Conservation (phyloP, 2,888 invertebrate species). For the Clivina fossor region DNA sequence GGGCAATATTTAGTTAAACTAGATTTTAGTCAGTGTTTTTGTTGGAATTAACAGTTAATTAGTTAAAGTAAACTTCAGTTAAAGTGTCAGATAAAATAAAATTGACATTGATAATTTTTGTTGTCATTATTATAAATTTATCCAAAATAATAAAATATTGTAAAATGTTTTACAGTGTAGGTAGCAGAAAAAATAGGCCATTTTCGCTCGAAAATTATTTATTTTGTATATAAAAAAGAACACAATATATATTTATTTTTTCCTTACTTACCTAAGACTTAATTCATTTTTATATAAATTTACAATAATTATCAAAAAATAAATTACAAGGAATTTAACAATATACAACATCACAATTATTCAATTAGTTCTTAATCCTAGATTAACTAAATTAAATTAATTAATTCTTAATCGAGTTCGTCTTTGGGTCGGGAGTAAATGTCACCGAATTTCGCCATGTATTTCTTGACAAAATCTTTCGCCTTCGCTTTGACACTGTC, state of each 20-base stretch:
- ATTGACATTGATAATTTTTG: too few species aligned
- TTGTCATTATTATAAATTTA: too few species aligned
- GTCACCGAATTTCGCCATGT: slow-evolving; percentile 92
- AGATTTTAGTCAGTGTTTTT: too few species aligned
- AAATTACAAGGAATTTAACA: slow-evolving; percentile 17
- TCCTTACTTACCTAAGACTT: neutral
- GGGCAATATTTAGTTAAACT: too few species aligned
- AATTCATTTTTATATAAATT: neutral
- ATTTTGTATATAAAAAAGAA: too few species aligned
- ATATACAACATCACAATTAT: slow-evolving; percentile 9
- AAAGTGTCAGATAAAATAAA: too few species aligned
- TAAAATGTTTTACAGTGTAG: too few species aligned
- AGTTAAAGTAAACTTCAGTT: too few species aligned
- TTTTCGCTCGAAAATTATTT: too few species aligned
- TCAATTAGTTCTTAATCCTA: slow-evolving; percentile 5
- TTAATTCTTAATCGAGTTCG: slow-evolving; percentile 54
- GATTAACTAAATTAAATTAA: slow-evolving; percentile 10
- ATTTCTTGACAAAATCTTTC: slow-evolving; percentile 91
- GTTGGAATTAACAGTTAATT: too few species aligned
- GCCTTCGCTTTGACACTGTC: slow-evolving; percentile 94
- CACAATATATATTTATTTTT: neutral
- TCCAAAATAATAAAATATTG: too few species aligned
- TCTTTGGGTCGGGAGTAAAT: slow-evolving; percentile 72
- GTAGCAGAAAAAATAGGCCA: too few species aligned
- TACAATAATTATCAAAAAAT: slow-evolving; percentile 18